A percentile compares a stretch with the other conserved stretches of the same genome.
Conservation (phyloP, 2,888 invertebrate species). For the Drosophila anceps region DNA sequence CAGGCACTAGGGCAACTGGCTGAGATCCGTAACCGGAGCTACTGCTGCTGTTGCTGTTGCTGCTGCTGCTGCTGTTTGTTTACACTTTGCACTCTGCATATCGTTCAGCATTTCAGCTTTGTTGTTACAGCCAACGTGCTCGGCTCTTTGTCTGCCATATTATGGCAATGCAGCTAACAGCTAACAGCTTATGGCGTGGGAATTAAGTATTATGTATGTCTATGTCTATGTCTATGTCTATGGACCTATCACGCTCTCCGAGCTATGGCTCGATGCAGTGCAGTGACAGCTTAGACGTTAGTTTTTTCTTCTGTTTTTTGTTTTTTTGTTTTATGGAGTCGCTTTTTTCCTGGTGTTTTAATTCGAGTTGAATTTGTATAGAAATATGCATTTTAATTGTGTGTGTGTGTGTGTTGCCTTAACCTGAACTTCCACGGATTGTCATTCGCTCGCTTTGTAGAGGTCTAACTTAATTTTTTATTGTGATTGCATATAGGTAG, state of each 20-base stretch:
- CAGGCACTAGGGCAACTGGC: conserved; percentile 31
- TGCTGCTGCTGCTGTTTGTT: conserved; percentile 26
- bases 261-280: conserved; percentile 1
- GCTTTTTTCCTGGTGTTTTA: conserved; percentile 32
- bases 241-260: conserved; percentile 24
- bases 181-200: conserved; percentile 41
- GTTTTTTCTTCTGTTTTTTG: neutral
- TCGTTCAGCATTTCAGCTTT: conserved; percentile 19
- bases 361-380: conserved; percentile 25
- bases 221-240: neutral
- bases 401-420: neutral
- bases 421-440: conserved; percentile 20
- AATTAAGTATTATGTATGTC: conserved; percentile 7
- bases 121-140: conserved; percentile 16
- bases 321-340: conserved; percentile 5
- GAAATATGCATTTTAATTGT: conserved; percentile 19
- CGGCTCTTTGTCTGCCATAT: conserved; percentile 32
- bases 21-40: conserved; percentile 38
- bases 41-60: neutral
- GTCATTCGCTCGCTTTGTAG: conserved; percentile 4
- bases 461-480: conserved; percentile 4
- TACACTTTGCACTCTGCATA: conserved; percentile 33
- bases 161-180: conserved; percentile 46
- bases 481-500: neutral
- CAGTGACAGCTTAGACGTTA: conserved; percentile 40